Evolutionary conservation across 2,888 invertebrate genomes (phyloP).

Genomic region (Ophraella communa): DNA sequence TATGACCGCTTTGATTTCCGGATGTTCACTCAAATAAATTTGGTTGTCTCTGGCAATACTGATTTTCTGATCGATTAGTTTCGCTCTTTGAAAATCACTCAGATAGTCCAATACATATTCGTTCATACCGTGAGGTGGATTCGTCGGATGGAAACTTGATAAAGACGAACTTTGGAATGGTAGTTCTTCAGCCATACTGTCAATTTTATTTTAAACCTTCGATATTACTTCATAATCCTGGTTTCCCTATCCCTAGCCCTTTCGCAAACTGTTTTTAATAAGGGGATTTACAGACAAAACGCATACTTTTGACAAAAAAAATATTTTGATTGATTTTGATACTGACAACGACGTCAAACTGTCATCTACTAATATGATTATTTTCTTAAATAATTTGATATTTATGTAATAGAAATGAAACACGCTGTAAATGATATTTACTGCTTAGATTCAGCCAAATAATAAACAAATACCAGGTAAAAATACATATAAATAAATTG

Average conservation of each 20-base stretch:
- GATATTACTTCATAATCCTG: background rate
- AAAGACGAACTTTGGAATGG: background rate
- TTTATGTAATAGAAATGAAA: too few species aligned
- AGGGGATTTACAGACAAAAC: background rate
- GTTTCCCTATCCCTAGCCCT: background rate
- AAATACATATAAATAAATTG: too few species aligned
- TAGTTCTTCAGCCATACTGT: background rate
- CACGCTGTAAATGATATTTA: background rate
- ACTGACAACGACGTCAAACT: background rate
- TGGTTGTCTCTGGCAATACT: conserved; percentile 15
- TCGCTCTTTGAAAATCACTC: background rate
- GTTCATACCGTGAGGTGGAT: conserved; percentile 20
- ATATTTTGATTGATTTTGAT: background rate
- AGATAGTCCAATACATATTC: conserved; percentile 17
- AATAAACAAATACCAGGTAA: too few species aligned
- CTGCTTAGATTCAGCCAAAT: too few species aligned
- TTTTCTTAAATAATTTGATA: too few species aligned
- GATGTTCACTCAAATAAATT: conserved; percentile 22
- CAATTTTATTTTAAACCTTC: background rate
- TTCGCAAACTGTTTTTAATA: background rate
- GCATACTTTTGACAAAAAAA: background rate
- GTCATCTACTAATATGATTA: background rate
- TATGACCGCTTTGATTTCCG: conserved; percentile 18
- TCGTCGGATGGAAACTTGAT: conserved; percentile 13
- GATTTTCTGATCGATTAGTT: conserved; percentile 15